Evolutionary conservation across 2,797 vertebrate species (phyloP).

Genomic region (Rhabdomys pumilio): DNA sequence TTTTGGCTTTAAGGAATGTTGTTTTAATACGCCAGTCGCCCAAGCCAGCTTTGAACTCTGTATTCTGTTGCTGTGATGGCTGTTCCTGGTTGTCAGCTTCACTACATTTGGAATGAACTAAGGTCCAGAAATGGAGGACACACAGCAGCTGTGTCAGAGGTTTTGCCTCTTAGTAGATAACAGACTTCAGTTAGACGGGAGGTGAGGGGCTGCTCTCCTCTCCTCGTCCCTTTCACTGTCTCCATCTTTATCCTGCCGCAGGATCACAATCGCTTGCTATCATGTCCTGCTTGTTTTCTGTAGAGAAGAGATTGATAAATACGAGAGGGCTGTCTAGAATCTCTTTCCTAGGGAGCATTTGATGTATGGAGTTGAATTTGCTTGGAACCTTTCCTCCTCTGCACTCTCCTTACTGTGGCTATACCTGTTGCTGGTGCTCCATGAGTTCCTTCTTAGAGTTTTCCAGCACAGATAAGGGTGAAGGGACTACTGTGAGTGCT

Average conservation of each 20-base stretch:
- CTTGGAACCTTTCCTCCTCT: neutral
- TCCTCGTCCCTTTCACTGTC: neutral
- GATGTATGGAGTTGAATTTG: slow-evolving; percentile 14
- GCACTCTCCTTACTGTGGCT: neutral
- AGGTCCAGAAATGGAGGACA: neutral
- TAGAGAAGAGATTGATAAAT: neutral
- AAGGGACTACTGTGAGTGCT: neutral
- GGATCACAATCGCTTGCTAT: neutral
- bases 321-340: neutral
- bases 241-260: neutral
- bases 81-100: neutral
- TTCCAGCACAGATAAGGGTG: neutral
- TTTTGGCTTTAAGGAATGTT: neutral
- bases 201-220: neutral
- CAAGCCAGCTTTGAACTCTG: neutral
- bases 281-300: neutral
- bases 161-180: neutral
- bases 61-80: neutral
- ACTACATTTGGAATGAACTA: neutral
- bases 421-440: neutral
- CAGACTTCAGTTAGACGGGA: neutral
- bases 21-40: neutral
- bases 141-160: neutral
- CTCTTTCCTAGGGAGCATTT: neutral
- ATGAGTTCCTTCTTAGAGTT: neutral